phyloP scores from a whole-genome alignment of 2,113 vertebrate species.

The Anthoscopus minutus region DNA sequence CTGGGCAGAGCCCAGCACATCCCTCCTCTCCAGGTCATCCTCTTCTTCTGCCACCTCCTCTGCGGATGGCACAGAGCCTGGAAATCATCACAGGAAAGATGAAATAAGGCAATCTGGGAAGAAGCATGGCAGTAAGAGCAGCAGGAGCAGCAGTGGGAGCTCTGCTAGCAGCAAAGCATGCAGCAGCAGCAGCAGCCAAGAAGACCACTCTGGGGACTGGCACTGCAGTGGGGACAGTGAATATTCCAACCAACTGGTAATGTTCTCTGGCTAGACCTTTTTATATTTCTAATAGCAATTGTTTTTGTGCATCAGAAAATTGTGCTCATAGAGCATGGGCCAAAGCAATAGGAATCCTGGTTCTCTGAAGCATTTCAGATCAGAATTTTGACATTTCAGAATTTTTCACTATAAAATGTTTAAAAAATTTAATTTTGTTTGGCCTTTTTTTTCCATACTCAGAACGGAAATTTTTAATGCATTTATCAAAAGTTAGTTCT shows the following conservation, averaged over 20 bases:
- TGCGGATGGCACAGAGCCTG: neutral
- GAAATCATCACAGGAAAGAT: neutral
- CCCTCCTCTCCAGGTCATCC: neutral
- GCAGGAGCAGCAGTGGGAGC: neutral
- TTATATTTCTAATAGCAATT: neutral
- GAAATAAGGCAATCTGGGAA: neutral
- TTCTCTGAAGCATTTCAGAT: neutral
- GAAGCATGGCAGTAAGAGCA: neutral
- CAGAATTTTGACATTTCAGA: neutral
- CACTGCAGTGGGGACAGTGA: neutral
- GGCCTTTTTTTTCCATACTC: neutral
- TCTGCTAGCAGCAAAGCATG: neutral
- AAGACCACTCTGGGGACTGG: neutral
- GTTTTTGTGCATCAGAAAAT: neutral
- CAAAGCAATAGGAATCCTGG: neutral
- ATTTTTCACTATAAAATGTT: neutral
- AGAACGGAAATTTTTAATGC: neutral
- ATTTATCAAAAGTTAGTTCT: neutral
- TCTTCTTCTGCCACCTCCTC: neutral
- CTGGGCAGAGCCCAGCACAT: neutral
- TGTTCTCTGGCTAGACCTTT: neutral
- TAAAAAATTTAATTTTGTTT: neutral
- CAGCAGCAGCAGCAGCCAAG: slow-evolving; percentile 20
- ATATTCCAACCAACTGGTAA: slow-evolving; percentile 13
- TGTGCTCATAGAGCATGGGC: neutral